phyloP scores from a whole-genome alignment of 2,888 invertebrate species.

The Stomorhina lunata region DNA sequence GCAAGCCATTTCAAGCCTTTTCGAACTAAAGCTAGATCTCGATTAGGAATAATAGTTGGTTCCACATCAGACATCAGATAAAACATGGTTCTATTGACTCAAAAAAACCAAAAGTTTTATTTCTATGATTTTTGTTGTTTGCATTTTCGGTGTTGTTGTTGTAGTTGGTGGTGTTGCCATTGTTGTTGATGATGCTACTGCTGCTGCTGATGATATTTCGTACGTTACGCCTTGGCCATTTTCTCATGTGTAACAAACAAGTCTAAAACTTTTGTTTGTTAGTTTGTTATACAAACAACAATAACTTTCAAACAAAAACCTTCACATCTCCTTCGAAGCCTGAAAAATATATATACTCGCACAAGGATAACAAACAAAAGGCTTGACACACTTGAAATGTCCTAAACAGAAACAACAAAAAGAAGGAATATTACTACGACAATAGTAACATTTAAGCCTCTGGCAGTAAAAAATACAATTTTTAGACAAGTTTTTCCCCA shows the following conservation, averaged over 20 bases:
- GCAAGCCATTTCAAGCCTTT: no score
- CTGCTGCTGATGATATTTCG: neutral
- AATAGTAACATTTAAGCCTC: constrained; percentile 48
- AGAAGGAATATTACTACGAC: neutral
- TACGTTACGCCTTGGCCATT: constrained; percentile 63
- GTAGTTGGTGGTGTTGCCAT: constrained; percentile 1
- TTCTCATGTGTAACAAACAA: constrained; percentile 62
- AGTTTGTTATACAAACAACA: constrained; percentile 54
- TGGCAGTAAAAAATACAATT: constrained; percentile 30
- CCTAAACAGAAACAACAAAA: constrained; percentile 47
- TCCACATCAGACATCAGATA: neutral
- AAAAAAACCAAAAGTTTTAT: constrained; percentile 11
- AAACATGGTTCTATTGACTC: neutral
- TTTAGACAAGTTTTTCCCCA: constrained; percentile 23
- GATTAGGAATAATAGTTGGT: no score
- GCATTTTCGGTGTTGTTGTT: constrained; percentile 12
- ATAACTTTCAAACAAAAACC: constrained; percentile 42
- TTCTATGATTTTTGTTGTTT: neutral
- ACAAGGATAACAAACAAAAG: constrained; percentile 56
- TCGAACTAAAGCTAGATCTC: no score
- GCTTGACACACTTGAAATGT: constrained; percentile 65
- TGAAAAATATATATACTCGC: neutral
- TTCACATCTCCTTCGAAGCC: constrained; percentile 18
- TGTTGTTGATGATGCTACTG: constrained; percentile 16
- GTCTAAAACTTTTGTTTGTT: constrained; percentile 62